Conservation (phyloP, 2,888 invertebrate genomes). For the Petrophora chlorosata region DNA sequence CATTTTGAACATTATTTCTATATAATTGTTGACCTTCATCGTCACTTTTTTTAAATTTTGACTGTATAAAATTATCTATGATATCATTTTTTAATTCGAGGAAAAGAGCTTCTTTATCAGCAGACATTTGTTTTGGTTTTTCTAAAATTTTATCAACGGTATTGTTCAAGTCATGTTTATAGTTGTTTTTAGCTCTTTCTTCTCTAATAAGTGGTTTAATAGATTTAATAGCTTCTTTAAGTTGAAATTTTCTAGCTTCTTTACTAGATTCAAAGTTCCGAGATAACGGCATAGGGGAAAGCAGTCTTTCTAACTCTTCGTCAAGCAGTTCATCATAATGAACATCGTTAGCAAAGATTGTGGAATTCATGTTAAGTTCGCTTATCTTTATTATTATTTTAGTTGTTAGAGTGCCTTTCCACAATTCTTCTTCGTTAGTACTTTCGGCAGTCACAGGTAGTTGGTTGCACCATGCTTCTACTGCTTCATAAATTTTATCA, state of each 20-base stretch:
- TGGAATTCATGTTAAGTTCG: slow-evolving; percentile 55
- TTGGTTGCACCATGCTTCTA: slow-evolving; percentile 59
- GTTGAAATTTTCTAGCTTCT: slow-evolving; percentile 43
- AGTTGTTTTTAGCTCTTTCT: slow-evolving; percentile 50
- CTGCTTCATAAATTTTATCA: slow-evolving; percentile 52
- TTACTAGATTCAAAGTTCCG: slow-evolving; percentile 43
- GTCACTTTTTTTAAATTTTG: slow-evolving; percentile 47
- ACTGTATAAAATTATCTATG: slow-evolving; percentile 56
- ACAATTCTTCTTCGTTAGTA: slow-evolving; percentile 37
- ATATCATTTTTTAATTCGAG: slow-evolving; percentile 51
- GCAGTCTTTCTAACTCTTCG: slow-evolving; percentile 50
- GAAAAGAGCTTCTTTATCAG: slow-evolving; percentile 35
- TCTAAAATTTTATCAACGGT: slow-evolving; percentile 47
- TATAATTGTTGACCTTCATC: slow-evolving; percentile 45
- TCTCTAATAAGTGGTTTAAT: slow-evolving; percentile 52
- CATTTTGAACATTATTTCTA: slow-evolving; percentile 49
- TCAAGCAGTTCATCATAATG: slow-evolving; percentile 52
- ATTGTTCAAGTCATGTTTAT: slow-evolving; percentile 52
- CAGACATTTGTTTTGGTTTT: slow-evolving; percentile 35
- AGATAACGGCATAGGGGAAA: slow-evolving; percentile 43
- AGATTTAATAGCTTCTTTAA: slow-evolving; percentile 47
- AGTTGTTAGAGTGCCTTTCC: slow-evolving; percentile 49
- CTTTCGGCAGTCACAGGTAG: slow-evolving; percentile 46
- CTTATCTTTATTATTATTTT: slow-evolving; percentile 61
- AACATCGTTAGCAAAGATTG: slow-evolving; percentile 50